phyloP scores from a whole-genome alignment of 2,888 invertebrate genomes.

The Apotomis capreana region DNA sequence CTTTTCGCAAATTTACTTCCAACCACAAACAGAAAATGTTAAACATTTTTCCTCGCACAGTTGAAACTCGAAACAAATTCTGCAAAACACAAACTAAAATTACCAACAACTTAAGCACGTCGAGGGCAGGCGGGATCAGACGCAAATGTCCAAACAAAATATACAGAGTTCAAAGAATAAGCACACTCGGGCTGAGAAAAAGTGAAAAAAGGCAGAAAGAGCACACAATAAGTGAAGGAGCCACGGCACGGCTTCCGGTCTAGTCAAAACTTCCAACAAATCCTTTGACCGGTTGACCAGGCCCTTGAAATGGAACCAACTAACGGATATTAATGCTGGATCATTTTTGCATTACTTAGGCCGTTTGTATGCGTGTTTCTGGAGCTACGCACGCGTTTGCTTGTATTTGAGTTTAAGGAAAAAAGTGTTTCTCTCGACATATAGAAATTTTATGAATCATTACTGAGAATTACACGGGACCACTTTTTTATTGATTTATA shows the following conservation, averaged over 20 bases:
- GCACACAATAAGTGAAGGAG: slow-evolving; percentile 69
- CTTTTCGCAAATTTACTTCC: neutral
- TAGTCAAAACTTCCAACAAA: slow-evolving; percentile 62
- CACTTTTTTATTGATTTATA: no score
- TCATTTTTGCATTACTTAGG: slow-evolving; percentile 21
- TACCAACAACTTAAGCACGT: slow-evolving; percentile 42
- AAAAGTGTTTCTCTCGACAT: no score
- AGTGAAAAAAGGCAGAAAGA: slow-evolving; percentile 66
- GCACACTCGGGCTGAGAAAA: slow-evolving; percentile 63
- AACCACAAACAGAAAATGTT: neutral
- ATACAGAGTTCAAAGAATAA: slow-evolving; percentile 58
- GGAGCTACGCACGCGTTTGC: no score
- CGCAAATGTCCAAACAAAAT: slow-evolving; percentile 71
- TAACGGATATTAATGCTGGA: slow-evolving; percentile 39
- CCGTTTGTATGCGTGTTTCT: neutral
- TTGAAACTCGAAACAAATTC: slow-evolving; percentile 27
- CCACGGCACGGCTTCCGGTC: slow-evolving; percentile 64
- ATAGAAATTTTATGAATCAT: no score
- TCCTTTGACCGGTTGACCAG: slow-evolving; percentile 60
- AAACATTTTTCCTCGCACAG: slow-evolving; percentile 15
- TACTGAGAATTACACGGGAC: no score
- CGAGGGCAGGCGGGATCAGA: slow-evolving; percentile 57
- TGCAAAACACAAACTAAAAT: slow-evolving; percentile 35
- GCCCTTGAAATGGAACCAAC: slow-evolving; percentile 19
- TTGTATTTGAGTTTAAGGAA: neutral